A percentile compares a stretch with the other conserved stretches of the same genome.
Conservation (phyloP, 2,113 vertebrate genomes). For the Perca flavescens region DNA sequence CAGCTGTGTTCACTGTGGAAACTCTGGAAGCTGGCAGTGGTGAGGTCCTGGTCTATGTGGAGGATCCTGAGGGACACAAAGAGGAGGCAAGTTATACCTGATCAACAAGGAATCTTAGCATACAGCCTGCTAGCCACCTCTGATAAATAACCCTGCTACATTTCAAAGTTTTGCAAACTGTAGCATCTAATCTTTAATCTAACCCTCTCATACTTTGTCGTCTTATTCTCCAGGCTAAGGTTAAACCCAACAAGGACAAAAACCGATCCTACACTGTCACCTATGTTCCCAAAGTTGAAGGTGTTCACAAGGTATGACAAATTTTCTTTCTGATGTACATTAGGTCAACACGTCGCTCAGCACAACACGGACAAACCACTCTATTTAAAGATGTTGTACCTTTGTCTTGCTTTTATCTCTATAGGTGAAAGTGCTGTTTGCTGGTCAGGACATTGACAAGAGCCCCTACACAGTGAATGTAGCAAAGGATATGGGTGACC, state of each 20-base stretch:
- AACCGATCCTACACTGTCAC: slow-evolving; percentile 91
- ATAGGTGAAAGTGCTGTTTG: slow-evolving; percentile 97
- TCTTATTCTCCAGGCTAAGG: slow-evolving; percentile 87
- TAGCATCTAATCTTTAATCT: slow-evolving; percentile 1
- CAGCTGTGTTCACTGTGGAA: slow-evolving; percentile 93
- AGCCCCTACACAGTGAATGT: slow-evolving; percentile 94
- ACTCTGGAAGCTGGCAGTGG: slow-evolving; percentile 90
- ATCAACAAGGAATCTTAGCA: not conserved
- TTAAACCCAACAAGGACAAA: slow-evolving; percentile 94
- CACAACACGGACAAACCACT: not conserved
- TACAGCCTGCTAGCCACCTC: not conserved
- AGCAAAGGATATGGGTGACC: slow-evolving; percentile 90
- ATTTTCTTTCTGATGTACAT: not conserved
- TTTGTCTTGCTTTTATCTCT: not conserved
- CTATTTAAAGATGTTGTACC: not conserved
- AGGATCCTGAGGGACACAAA: slow-evolving; percentile 95
- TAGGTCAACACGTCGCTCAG: not conserved
- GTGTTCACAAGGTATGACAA: slow-evolving; percentile 91
- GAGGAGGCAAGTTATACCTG: slow-evolving; percentile 87
- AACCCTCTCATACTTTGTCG: slow-evolving; percentile 2
- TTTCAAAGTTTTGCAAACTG: not conserved
- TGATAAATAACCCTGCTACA: not conserved
- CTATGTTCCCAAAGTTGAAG: slow-evolving; percentile 94
- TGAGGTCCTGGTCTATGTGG: slow-evolving; percentile 94
- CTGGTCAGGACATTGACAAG: slow-evolving; percentile 94